phyloP scores from a whole-genome alignment of 2,113 vertebrate genomes.

The Rhinoderma darwinii region DNA sequence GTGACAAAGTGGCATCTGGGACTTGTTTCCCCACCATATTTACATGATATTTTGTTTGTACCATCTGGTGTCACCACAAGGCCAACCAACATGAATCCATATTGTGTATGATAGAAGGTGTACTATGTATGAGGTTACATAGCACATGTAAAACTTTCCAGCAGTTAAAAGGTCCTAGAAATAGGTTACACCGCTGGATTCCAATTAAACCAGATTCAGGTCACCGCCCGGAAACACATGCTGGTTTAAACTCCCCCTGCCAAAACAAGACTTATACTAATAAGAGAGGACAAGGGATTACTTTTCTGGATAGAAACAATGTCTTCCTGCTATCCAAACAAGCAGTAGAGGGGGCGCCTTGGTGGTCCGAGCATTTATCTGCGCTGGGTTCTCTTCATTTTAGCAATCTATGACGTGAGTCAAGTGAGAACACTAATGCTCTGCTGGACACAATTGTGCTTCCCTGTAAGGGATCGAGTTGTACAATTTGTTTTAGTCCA shows the following conservation, averaged over 20 bases:
- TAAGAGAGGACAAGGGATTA: conserved; percentile 41
- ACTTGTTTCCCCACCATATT: not conserved
- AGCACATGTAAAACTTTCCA: not conserved
- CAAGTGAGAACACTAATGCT: conserved; percentile 53
- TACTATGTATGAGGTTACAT: not conserved
- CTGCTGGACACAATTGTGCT: conserved; percentile 60
- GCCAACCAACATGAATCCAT: not conserved
- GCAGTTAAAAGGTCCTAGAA: conserved; percentile 61
- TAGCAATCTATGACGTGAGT: conserved; percentile 46
- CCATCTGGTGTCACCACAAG: not conserved
- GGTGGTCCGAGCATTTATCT: not conserved
- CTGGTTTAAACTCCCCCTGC: conserved; percentile 9
- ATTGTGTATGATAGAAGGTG: not conserved
- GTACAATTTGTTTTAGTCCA: conserved; percentile 65
- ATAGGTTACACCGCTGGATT: conserved; percentile 41
- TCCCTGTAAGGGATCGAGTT: conserved; percentile 66
- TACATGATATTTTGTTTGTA: not conserved
- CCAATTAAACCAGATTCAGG: conserved; percentile 42
- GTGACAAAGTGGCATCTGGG: not conserved
- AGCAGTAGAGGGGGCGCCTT: not conserved
- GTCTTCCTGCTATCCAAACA: conserved; percentile 27
- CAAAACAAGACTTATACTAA: conserved; percentile 29
- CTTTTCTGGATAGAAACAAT: conserved; percentile 19
- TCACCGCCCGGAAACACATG: conserved; percentile 28
- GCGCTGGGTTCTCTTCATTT: conserved; percentile 59